These are phyloP conservation scores for Elachura formosa DNA, from an alignment of 2,113 vertebrate species.

Conservation along the genomic window DNA sequence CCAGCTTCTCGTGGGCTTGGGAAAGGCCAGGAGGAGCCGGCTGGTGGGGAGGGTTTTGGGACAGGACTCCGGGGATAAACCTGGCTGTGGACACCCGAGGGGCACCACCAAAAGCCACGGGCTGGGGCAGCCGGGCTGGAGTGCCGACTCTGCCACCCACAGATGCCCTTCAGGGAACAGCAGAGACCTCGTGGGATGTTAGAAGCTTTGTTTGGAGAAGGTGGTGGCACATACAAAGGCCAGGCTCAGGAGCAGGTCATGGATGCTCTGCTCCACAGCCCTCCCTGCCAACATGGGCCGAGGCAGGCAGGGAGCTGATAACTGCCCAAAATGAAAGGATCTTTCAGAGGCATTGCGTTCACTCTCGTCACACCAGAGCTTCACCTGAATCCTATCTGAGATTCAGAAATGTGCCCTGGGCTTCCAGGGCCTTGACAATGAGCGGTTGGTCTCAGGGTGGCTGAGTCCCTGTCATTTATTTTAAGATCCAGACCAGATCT, in stretches of 20 bases:
- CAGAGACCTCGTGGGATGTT: not conserved
- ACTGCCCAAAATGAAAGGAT: not conserved
- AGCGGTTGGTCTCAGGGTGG: no score
- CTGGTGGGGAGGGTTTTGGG: not conserved
- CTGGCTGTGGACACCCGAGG: accelerated
- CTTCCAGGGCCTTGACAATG: not conserved
- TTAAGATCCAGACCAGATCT: no score
- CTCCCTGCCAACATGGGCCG: accelerated
- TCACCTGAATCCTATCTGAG: not conserved
- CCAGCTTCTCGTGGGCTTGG: not conserved
- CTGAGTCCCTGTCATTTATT: no score
- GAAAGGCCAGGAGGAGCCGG: not conserved
- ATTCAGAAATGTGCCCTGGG: not conserved
- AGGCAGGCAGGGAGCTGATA: not conserved
- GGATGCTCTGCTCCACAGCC: not conserved
- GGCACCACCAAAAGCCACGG: not conserved
- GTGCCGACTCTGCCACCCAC: not conserved
- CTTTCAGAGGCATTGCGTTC: not conserved
- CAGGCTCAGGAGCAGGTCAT: not conserved
- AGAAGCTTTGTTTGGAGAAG: constrained; percentile 4
- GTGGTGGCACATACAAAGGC: not conserved
- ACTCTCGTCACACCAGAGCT: not conserved
- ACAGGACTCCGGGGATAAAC: not conserved
- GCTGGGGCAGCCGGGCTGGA: not conserved
- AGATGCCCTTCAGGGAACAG: not conserved